These are phyloP conservation scores for Tyrannus savana DNA, from an alignment of 2,113 vertebrate genomes.

Conservation along the genomic window DNA sequence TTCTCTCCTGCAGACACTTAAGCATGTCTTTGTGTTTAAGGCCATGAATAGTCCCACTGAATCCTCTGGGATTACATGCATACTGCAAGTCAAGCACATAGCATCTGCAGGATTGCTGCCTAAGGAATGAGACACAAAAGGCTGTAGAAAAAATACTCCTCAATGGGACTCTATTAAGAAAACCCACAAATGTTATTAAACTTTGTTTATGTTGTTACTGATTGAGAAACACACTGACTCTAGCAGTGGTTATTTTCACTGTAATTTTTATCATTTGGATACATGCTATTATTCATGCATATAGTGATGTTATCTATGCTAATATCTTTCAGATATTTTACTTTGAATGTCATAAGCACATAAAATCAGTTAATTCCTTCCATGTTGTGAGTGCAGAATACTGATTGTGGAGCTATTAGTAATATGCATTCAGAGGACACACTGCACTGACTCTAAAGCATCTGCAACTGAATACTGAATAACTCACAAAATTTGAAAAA, in stretches of 20 bases:
- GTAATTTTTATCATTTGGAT: not conserved
- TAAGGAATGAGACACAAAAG: not conserved
- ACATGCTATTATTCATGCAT: not conserved
- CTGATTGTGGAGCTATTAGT: conserved; percentile 35
- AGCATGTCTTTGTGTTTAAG: not conserved
- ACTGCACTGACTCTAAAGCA: not conserved
- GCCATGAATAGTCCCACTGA: not conserved
- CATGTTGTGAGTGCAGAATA: conserved; percentile 21
- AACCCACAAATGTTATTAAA: not conserved
- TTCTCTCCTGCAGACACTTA: not conserved
- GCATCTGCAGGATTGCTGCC: not conserved
- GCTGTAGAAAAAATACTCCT: not conserved
- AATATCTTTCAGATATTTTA: conserved; percentile 34
- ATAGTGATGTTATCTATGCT: not conserved
- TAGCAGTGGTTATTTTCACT: not conserved
- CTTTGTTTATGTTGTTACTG: not conserved
- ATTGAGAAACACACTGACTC: not conserved
- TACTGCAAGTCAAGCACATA: not conserved
- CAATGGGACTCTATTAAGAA: not conserved
- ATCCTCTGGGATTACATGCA: not conserved
- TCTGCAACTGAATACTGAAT: conserved; percentile 43
- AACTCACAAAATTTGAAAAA: conserved; percentile 45
- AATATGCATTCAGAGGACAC: conserved; percentile 18
- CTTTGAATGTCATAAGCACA: conserved; percentile 40
- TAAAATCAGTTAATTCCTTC: conserved; percentile 56